Conservation (phyloP, 2,888 invertebrate genomes). For the Pocota personata region DNA sequence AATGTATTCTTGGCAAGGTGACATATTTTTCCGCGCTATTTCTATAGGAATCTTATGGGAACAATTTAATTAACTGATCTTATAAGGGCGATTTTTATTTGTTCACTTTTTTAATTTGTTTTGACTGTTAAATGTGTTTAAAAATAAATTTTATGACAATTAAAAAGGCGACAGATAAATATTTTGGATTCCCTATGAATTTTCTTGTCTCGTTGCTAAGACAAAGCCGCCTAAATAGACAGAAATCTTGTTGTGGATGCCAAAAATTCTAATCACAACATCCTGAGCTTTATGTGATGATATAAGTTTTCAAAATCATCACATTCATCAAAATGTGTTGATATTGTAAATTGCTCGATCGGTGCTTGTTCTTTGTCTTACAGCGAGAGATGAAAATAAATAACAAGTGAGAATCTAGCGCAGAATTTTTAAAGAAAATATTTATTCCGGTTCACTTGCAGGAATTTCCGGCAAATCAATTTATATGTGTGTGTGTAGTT, state of each 20-base stretch:
- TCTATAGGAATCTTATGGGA: not conserved
- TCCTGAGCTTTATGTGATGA: constrained; percentile 16
- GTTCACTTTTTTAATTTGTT: not conserved
- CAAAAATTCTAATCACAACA: not conserved
- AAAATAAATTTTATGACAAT: not conserved
- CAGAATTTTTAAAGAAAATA: not conserved
- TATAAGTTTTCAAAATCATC: constrained; percentile 16
- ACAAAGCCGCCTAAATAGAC: not conserved
- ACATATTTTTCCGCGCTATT: constrained; percentile 2
- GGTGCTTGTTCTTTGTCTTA: not conserved
- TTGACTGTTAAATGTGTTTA: not conserved
- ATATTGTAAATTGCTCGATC: not conserved
- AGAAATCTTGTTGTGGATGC: not conserved
- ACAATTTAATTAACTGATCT: not conserved
- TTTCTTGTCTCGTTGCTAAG: constrained; percentile 2
- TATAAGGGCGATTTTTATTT: constrained; percentile 2
- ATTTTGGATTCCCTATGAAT: not conserved
- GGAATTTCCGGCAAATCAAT: not conserved
- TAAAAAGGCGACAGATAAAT: not conserved
- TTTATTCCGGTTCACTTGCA: not conserved
- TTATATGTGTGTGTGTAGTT: too few relatives aligned
- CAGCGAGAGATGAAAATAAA: not conserved
- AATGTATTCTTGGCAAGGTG: constrained; percentile 24
- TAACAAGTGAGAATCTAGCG: not conserved
- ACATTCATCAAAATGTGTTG: constrained; percentile 7